Base-by-base conservation (phyloP, 2,797 vertebrate species). In the Neosalanx taihuensis region DNA sequence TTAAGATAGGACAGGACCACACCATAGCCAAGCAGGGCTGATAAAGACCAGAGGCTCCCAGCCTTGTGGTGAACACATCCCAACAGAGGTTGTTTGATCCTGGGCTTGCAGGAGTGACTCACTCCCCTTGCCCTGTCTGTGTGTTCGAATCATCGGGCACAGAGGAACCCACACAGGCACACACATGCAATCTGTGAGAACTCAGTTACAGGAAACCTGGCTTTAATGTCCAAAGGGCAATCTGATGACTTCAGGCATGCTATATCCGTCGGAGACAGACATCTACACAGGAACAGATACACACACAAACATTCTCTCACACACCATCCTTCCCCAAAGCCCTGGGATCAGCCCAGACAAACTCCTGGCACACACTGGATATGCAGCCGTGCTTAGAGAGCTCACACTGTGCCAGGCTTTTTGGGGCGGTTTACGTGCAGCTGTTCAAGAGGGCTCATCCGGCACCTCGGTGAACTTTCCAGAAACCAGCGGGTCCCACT, bases 221-320 rank as follows among this genome's bases (percentile, higher is more conserved):
- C 61, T 70, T 70, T 70, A 80, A 71, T 72, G 72, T 70, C 68
- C 60, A 72, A 70, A 64, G 81, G 76, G 76, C 64, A 82, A 83
- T 72, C 80, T 73, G 80, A 87, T 87, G 82, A 91, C 85, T 90
- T 88, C 81, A 90, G 84, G 81, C 79, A 85, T 67, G 69, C 76
- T 81, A 84, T 80, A 85, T 88, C 88, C 77, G 72, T 80, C 80
- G 78, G 76, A 80, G 69, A 64, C 59, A 46, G 62, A 79, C 67
- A 60, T 60, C 65, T 71, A 70, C 23, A 56, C 51, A 56, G 15
- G 2, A 5, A 23, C 51, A 75, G 59, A 64, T 35, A 65, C 35
- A 67, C 59, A 53, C 53, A 73, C 51, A 49, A 56, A 67, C 31
- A 73, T 26, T 26, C 29, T 51, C 5, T 4, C 37, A 35, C 26